A percentile compares a stretch with the other conserved stretches of the same genome.
Evolutionary conservation across 2,888 invertebrate species (phyloP).

Genomic region (Watsonalla cultraria): DNA sequence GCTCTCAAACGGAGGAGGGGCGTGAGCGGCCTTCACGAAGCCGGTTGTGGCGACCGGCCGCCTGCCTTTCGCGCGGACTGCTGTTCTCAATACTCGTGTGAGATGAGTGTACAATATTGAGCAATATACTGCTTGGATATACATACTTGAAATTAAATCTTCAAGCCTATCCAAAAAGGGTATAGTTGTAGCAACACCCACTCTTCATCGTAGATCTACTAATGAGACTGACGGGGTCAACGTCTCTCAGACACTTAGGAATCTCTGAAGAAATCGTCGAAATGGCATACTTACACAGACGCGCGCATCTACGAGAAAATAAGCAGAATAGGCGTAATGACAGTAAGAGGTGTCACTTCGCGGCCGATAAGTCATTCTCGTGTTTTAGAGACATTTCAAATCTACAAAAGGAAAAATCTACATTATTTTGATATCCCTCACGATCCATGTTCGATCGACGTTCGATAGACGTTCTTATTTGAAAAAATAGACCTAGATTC

Average conservation of each 20-base stretch:
- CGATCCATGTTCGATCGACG: no score
- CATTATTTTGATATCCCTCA: no score
- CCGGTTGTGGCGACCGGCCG: constrained; percentile 70
- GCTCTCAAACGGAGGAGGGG: constrained; percentile 47
- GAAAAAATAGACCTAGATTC: no score
- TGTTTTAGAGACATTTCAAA: constrained; percentile 18
- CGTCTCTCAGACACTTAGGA: constrained; percentile 6
- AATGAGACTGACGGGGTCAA: no score
- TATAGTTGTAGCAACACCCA: constrained; percentile 12
- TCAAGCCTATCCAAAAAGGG: constrained; percentile 15
- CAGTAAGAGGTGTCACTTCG: no score
- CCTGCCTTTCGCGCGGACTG: constrained; percentile 71
- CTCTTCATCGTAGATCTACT: constrained; percentile 11
- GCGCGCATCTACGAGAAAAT: no score
- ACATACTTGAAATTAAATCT: constrained; percentile 14
- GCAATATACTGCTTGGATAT: constrained; percentile 4
- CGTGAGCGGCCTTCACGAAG: constrained; percentile 71
- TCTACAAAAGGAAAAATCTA: constrained; percentile 6
- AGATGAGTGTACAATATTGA: constrained; percentile 22
- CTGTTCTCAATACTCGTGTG: constrained; percentile 54
- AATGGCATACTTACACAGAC: no score
- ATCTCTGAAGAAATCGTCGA: no score
- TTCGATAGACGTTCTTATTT: constrained; percentile 7
- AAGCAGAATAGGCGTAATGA: no score
- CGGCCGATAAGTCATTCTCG: no score